Base-by-base conservation (phyloP, 2,888 invertebrate species). In the Branchipolynoe longqiensis region DNA sequence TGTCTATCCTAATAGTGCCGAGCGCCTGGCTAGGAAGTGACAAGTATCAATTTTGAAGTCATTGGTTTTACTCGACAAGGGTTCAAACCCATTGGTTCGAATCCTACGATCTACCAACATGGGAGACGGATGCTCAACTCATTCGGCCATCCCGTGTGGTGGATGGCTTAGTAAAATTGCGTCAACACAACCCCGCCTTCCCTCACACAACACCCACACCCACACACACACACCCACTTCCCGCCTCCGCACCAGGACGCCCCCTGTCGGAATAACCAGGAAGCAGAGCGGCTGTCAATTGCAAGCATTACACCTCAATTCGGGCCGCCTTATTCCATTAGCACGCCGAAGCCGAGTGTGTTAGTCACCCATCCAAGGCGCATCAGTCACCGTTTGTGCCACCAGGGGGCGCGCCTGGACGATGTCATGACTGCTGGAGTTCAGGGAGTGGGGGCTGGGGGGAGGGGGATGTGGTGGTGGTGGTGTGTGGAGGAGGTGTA, bases 291-390 rank as follows among this genome's bases (percentile, higher is more conserved):
- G 48, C 48, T 41, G 78, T 78, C 78, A 78, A 78, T 78, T n/a
- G 31, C 25, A 78, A 25, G n/a, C 48, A 28, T 41, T 78, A n/a
- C 25, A 28, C 48, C 28, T 78, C 78, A 41, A 6, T 78, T 4
- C n/a, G 54, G 78, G 54, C n/a, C 25, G 28, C 31, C 41, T 78
- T 78, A 78, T 78, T 48, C 78, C 28, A 22, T 78, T 78, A 78
- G 28, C 48, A 48, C 3, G 28, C 48, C 48, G 22, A 25, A 25
- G 48, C 14, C 22, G 48, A 78, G 48, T 48, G 78, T 41, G 48
- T 78, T 69, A 69, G 12, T 38, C 25, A 38, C 18, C 69, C 69
- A 18, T 38, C 18, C 36, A 38, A 14, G 36, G 36, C 3, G 38
- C 69, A 33, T 69, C 58, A 22, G 33, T 33, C 69, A 69, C 36